Percentiles rank a stretch among this genome's conserved stretches.
Conservation (phyloP, 2,888 invertebrate species). For the Drosophila testacea region DNA sequence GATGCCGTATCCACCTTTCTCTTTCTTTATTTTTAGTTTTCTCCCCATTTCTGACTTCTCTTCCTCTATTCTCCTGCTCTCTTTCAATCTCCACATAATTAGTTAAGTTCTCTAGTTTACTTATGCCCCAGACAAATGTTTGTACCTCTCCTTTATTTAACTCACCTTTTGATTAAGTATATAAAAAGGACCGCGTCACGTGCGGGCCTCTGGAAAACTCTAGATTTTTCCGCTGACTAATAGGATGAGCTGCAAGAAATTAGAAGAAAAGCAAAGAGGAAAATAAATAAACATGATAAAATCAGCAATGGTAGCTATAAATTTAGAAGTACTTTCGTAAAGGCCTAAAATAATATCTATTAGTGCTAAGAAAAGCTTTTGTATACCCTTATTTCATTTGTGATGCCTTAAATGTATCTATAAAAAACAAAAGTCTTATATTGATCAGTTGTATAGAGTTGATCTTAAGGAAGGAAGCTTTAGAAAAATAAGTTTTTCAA, state of each 20-base stretch:
- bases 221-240: constrained; percentile 70
- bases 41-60: not conserved
- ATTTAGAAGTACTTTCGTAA: constrained; percentile 12
- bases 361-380: not conserved
- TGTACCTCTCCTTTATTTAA: not conserved
- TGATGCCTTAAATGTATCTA: too few species aligned
- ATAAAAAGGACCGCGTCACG: constrained; percentile 68
- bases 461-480: not conserved
- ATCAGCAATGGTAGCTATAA: constrained; percentile 22
- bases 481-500: too few species aligned
- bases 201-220: constrained; percentile 39
- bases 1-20: constrained; percentile 5
- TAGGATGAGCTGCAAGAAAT: constrained; percentile 45
- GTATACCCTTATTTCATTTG: not conserved
- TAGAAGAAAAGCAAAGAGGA: constrained; percentile 9
- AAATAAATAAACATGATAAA: constrained; percentile 61
- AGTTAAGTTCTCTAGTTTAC: constrained; percentile 36
- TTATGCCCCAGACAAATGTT: constrained; percentile 10
- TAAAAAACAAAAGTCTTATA: too few species aligned
- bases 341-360: constrained; percentile 11
- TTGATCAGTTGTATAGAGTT: too few species aligned
- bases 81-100: constrained; percentile 40
- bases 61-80: not conserved
- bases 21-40: not conserved
- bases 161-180: constrained; percentile 71